Base-by-base conservation (phyloP, 1,140 invertebrate species). In the Steinernema khuongi region DNA sequence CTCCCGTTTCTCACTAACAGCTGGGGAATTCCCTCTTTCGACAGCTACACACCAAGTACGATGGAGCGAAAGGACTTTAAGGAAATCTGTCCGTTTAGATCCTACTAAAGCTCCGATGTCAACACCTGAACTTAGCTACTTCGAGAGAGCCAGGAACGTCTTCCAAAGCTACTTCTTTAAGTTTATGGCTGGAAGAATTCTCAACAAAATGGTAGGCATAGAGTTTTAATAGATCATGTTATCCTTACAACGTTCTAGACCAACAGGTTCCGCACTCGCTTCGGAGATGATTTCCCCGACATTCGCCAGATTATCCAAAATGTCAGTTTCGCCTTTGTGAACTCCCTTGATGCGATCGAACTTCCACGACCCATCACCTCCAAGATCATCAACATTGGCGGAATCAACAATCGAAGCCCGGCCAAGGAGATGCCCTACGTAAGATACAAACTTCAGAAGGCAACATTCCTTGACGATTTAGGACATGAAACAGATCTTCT, bases 21-120 rank as follows among this genome's bases (percentile, higher is more conserved):
- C 26, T 73, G 19, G 29, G 68, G 28, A 43, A 60, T 29, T 73
- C 71, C n/a, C 67, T 68, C 69, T 29, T 73, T 73, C 30, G 71
- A 29, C 68, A 71, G 71, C 31, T 68, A 26, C 17, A 41, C 7
- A 30, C 71, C 31, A 60, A 73, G 22, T 73, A 73, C 31, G 31
- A 73, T n/a, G 31, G 31, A 67, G 17, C 19, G 32, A 41, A 71
- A 26, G 70, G 28, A 2, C n/a, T 71, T 43, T 69, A 69, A 14
- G n/a, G 43, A 41, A 41, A 41, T 41, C 36, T n/a, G 7, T 41
- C n/a, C 36, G n/a, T 41, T 67, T 71, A 70, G 32, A 29, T 71
- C 17, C 70, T 29, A 31, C 33, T 44, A 29, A 69, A 14, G 36
- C 70, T 71, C 33, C 31, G 7, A n/a, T 67, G 7, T 17, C 70